Base-by-base conservation (phyloP, 1,140 invertebrate genomes). In the Zaprionus camerounensis region DNA sequence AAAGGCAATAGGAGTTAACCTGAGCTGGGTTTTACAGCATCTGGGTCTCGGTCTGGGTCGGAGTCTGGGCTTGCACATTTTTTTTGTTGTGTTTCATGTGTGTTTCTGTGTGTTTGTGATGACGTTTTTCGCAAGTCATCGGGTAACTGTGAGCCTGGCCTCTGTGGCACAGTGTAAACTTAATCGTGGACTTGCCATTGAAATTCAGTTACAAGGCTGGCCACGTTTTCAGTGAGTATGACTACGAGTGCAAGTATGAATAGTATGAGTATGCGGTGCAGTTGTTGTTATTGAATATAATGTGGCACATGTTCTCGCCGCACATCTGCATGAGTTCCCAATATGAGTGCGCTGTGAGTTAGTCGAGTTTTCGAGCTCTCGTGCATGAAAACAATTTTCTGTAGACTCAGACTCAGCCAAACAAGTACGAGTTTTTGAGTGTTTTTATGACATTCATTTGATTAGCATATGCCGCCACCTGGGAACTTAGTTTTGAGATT, bases 151-250 rank as follows among this genome's bases (percentile, higher is more conserved):
- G 64, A 67, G 80, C 71, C 76, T 79, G 74, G 87, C 72, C 84
- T 88, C 83, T 56, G 81, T 59, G 75, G 71, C 72, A 73, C 75
- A 80, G 38, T 78, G 84, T 76, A 87, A 87, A 88, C 79, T 79
- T 86, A 91, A 83, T 76, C 91, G 83, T 91, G 91, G 86, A 84
- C 86, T 85, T 92, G 91, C 91, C 91, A 92, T 92, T 92, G 91
- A 92, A 92, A 90, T 90, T 84, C 78, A 91, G 79, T 91, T 92
- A 91, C 91, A 92, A 92, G 91, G 91, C 91, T 91, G 78, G 64
- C 71, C 78, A 91, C 84, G 84, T 83, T 82, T 79, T 75, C 56
- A 68, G 68, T 81, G 58, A 58, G 38, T 53, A 51, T 38, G 58
- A 69, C n/a, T 41, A 26, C n/a, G 53, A 67, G 34, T 58, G 3